A percentile compares a stretch with the other conserved stretches of the same genome.
Evolutionary conservation across 2,113 vertebrate species (phyloP).

Genomic region (Elgaria multicarinata): DNA sequence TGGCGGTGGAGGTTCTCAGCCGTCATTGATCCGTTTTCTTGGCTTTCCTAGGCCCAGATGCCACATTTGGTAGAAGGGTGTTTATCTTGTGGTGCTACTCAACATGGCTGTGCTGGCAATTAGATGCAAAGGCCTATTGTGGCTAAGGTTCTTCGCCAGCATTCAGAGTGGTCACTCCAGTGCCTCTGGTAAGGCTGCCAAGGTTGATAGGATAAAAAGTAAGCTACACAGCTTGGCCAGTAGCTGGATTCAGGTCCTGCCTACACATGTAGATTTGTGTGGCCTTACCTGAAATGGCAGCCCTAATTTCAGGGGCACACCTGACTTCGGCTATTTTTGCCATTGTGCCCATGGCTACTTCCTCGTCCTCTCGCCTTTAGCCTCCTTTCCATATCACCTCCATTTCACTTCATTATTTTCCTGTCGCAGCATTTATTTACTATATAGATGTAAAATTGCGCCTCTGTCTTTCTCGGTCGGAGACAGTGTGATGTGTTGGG

Average conservation of each 20-base stretch:
- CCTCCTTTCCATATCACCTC: constrained; percentile 56
- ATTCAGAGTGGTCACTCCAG: background rate
- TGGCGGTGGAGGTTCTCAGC: background rate
- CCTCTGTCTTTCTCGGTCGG: background rate
- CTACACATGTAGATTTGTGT: background rate
- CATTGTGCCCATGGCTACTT: background rate
- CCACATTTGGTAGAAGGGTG: background rate
- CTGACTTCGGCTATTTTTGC: too few species aligned
- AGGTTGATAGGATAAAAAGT: background rate
- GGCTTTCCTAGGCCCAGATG: background rate
- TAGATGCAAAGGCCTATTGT: background rate
- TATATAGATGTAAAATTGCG: background rate
- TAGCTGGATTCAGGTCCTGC: background rate
- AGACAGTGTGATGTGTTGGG: background rate
- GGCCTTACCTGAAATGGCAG: background rate
- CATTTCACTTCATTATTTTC: constrained; percentile 37
- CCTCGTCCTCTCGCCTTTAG: constrained; percentile 48
- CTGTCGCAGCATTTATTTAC: background rate
- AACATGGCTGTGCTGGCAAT: background rate
- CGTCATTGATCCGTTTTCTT: background rate
- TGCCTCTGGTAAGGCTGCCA: background rate
- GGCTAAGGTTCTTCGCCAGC: background rate
- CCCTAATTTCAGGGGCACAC: background rate
- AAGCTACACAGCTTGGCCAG: background rate
- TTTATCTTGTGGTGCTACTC: background rate